These are phyloP conservation scores for Neogobius melanostomus DNA, from an alignment of 2,113 vertebrate species.

Conservation along the genomic window DNA sequence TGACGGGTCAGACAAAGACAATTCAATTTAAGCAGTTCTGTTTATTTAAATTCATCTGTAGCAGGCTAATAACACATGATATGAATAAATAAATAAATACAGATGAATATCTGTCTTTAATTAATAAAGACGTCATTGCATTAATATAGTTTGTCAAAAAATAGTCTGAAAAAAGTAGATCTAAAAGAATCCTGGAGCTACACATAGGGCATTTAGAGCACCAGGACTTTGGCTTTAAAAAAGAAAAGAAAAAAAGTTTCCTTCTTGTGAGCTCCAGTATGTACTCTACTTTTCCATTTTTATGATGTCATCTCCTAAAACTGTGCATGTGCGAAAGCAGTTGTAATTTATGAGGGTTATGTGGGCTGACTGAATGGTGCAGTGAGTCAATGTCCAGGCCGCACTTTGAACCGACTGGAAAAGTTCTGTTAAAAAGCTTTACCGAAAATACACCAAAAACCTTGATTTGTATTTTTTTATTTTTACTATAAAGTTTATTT, in stretches of 20 bases:
- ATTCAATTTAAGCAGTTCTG: too few species aligned
- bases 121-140: too few species aligned
- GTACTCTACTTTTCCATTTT: slow-evolving; percentile 11
- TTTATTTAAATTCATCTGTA: too few species aligned
- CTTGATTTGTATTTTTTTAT: too few species aligned
- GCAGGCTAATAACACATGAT: too few species aligned
- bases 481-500: not conserved
- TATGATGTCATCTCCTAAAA: slow-evolving; percentile 63
- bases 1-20: too few species aligned
- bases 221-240: slow-evolving; percentile 27
- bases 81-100: too few species aligned
- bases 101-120: too few species aligned
- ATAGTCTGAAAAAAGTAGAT: not conserved
- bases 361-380: slow-evolving; percentile 5
- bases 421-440: not conserved
- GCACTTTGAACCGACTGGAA: slow-evolving; percentile 7
- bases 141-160: too few species aligned
- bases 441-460: not conserved
- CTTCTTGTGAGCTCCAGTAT: slow-evolving; percentile 55
- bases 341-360: slow-evolving; percentile 11
- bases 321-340: slow-evolving; percentile 23
- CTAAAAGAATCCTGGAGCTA: not conserved
- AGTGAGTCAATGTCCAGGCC: not conserved
- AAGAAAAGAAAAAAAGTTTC: slow-evolving; percentile 70
- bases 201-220: not conserved